Percentiles rank a stretch among this genome's conserved stretches.
Evolutionary conservation across 64 coral and sea anemone genomes (phyloP).

Genomic region (Montipora sp.): DNA sequence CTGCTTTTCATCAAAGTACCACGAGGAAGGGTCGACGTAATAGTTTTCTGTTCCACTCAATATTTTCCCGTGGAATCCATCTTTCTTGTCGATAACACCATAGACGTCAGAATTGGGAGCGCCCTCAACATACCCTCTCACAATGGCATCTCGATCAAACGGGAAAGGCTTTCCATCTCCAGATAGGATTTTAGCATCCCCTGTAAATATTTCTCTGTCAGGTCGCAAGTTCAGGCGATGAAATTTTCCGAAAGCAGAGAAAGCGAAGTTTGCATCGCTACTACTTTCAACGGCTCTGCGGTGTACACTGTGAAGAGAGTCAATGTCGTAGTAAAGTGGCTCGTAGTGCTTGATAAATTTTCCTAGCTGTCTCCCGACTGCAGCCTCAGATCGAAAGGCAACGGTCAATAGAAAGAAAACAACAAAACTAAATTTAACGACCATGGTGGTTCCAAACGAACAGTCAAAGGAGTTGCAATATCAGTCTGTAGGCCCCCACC

Average conservation of each 20-base stretch:
- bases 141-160: constrained; percentile 77
- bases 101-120: constrained; percentile 77
- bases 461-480: background rate
- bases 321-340: constrained; percentile 69
- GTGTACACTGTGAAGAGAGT: constrained; percentile 38
- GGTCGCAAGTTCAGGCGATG: constrained; percentile 66
- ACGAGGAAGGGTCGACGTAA: constrained; percentile 82
- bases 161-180: constrained; percentile 77
- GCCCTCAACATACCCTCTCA: constrained; percentile 80
- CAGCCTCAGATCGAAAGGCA: constrained; percentile 21
- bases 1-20: constrained; percentile 75
- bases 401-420: constrained; percentile 51
- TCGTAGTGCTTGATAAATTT: constrained; percentile 85
- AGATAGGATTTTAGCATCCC: constrained; percentile 79
- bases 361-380: constrained; percentile 18
- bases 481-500: constrained; percentile 4
- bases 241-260: constrained; percentile 74
- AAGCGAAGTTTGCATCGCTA: constrained; percentile 75
- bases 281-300: constrained; percentile 60
- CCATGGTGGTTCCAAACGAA: background rate
- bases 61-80: constrained; percentile 97
- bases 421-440: constrained; percentile 35
- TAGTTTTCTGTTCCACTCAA: constrained; percentile 64
- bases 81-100: constrained; percentile 75
- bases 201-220: constrained; percentile 76